Percentiles rank a stretch among this genome's conserved stretches.
phyloP scores from a whole-genome alignment of 1,140 invertebrate genomes.

The Drosophila repletoides region DNA sequence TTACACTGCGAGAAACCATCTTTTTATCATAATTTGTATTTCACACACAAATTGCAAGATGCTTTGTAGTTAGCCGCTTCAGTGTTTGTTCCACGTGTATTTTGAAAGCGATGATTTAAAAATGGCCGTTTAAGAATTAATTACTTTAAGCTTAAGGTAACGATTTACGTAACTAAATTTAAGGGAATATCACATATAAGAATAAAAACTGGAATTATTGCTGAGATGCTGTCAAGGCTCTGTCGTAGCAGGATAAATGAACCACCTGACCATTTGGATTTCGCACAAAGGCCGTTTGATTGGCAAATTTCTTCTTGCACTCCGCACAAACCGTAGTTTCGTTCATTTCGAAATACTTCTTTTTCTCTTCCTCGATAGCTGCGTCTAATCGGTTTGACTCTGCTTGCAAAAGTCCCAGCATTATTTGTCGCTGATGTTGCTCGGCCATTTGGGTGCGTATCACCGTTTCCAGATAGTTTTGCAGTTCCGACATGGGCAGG shows the following conservation, averaged over 20 bases:
- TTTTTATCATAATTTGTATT: constrained; percentile 58
- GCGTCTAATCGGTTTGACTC: constrained; percentile 92
- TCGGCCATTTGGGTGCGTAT: constrained; percentile 89
- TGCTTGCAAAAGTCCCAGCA: constrained; percentile 91
- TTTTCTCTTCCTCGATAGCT: constrained; percentile 90
- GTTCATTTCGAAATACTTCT: constrained; percentile 90
- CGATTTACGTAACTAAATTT: neutral
- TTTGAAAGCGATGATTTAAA: too few species aligned
- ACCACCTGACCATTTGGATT: constrained; percentile 96
- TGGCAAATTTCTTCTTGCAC: constrained; percentile 95
- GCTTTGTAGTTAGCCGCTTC: constrained; percentile 74
- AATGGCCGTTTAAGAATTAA: too few species aligned
- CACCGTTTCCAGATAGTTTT: constrained; percentile 90
- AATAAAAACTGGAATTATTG: constrained; percentile 18
- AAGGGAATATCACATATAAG: constrained; percentile 27
- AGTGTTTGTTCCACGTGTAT: constrained; percentile 96
- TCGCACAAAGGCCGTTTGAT: constrained; percentile 95
- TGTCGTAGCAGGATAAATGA: constrained; percentile 91
- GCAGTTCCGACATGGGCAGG: constrained; percentile 88
- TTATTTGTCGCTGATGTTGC: constrained; percentile 88
- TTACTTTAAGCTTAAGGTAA: neutral
- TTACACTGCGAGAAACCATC: too few species aligned
- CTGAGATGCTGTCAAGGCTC: constrained; percentile 25
- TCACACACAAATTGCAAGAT: too few species aligned
- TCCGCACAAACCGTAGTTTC: constrained; percentile 94